Conservation (phyloP, 2,888 invertebrate genomes). For the Thymelicus lineola region DNA sequence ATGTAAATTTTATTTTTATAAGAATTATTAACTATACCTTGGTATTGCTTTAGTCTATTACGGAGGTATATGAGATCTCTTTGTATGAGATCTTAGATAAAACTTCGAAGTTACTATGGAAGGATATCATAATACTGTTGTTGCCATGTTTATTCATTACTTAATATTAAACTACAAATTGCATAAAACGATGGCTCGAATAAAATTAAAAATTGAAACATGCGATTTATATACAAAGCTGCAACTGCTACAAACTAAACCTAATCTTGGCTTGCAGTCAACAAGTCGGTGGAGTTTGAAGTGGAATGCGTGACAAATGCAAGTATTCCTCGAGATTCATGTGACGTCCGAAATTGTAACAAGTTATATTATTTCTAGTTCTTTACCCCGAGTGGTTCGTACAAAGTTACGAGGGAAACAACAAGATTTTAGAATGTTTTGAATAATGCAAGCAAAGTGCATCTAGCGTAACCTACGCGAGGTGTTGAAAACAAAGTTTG, state of each 20-base stretch:
- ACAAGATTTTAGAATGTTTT: conserved; percentile 59
- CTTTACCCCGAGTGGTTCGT: conserved; percentile 65
- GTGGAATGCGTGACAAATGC: conserved; percentile 42
- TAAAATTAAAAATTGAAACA: not conserved
- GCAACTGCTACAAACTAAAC: conserved; percentile 16
- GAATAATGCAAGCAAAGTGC: conserved; percentile 62
- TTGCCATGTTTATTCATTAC: no score
- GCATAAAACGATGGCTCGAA: not conserved
- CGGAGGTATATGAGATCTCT: no score
- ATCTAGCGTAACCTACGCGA: conserved; percentile 43
- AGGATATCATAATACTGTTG: no score
- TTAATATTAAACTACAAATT: not conserved
- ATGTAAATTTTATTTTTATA: no score
- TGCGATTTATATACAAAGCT: conserved; percentile 11
- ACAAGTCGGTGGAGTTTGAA: conserved; percentile 36
- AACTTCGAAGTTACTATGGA: no score
- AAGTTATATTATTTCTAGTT: conserved; percentile 73
- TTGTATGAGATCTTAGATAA: no score
- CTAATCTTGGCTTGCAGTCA: conserved; percentile 39
- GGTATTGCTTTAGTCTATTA: no score
- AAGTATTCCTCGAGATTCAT: conserved; percentile 56
- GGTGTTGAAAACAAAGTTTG: conserved; percentile 36
- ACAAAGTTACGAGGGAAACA: conserved; percentile 77
- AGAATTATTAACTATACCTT: no score
- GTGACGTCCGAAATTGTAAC: conserved; percentile 52